A percentile compares a stretch with the other conserved stretches of the same genome.
These are phyloP conservation scores for Alcis repandata DNA, from an alignment of 2,888 invertebrate genomes.

Conservation along the genomic window DNA sequence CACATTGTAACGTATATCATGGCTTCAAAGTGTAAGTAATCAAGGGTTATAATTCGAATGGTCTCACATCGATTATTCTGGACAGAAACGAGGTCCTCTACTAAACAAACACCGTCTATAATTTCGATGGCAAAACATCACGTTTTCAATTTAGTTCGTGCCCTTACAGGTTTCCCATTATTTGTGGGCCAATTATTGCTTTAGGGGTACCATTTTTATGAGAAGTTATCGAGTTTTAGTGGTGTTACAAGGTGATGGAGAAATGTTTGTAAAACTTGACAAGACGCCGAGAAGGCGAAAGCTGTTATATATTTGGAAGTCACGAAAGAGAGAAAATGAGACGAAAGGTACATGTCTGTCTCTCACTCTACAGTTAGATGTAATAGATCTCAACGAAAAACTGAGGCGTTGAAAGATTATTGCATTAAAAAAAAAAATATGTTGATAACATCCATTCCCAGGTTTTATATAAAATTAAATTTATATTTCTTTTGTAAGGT, in stretches of 20 bases:
- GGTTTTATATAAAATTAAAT: too few relatives aligned
- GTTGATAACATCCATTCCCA: too few relatives aligned
- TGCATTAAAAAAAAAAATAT: too few relatives aligned
- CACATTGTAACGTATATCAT: background rate
- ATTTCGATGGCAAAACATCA: constrained; percentile 53
- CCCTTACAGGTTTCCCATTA: constrained; percentile 48
- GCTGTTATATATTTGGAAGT: too few relatives aligned
- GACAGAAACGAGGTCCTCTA: constrained; percentile 38
- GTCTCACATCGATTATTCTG: constrained; percentile 20
- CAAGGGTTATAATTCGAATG: background rate
- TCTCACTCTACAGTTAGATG: too few relatives aligned
- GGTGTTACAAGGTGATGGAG: background rate
- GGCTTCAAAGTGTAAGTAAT: background rate
- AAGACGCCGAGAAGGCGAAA: too few relatives aligned
- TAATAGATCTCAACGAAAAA: too few relatives aligned
- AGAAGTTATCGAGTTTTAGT: constrained; percentile 26
- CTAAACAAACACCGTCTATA: constrained; percentile 45
- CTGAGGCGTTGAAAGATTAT: too few relatives aligned
- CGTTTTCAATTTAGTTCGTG: constrained; percentile 61
- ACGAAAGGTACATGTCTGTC: too few relatives aligned
- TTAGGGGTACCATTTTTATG: constrained; percentile 38
- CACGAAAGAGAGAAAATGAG: too few relatives aligned
- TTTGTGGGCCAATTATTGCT: constrained; percentile 54
- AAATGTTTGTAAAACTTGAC: background rate
- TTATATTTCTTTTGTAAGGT: too few relatives aligned